phyloP scores from a whole-genome alignment of 2,113 vertebrate genomes.

The Thermophis baileyi region DNA sequence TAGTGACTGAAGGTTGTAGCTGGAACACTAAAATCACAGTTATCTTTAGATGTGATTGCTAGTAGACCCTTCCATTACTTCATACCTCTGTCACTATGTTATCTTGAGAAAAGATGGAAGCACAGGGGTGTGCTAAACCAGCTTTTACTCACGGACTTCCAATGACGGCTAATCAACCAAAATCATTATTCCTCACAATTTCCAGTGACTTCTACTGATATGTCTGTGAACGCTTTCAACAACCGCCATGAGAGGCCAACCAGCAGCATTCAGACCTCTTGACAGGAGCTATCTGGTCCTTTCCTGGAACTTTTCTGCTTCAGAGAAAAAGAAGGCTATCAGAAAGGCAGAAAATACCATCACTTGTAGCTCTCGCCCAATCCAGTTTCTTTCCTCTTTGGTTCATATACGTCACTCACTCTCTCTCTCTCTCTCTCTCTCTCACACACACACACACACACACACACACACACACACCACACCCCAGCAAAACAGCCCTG shows the following conservation, averaged over 20 bases:
- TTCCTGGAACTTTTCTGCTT: background rate
- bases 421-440: too few species aligned
- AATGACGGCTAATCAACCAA: background rate
- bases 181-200: background rate
- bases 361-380: background rate
- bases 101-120: background rate
- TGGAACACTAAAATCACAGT: background rate
- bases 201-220: background rate
- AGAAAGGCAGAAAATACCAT: background rate
- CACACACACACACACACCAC: too few species aligned
- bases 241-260: background rate
- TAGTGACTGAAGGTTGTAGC: background rate
- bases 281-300: background rate
- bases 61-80: too few species aligned
- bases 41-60: background rate
- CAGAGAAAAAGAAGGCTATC: background rate
- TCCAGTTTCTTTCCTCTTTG: background rate
- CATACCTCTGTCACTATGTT: background rate
- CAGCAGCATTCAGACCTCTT: background rate
- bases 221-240: background rate
- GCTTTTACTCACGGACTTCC: background rate
- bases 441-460: too few species aligned
- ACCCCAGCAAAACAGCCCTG: background rate
- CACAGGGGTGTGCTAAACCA: background rate
- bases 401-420: background rate